These are phyloP conservation scores for Theristicus caerulescens DNA, from an alignment of 2,113 vertebrate genomes.

Conservation along the genomic window DNA sequence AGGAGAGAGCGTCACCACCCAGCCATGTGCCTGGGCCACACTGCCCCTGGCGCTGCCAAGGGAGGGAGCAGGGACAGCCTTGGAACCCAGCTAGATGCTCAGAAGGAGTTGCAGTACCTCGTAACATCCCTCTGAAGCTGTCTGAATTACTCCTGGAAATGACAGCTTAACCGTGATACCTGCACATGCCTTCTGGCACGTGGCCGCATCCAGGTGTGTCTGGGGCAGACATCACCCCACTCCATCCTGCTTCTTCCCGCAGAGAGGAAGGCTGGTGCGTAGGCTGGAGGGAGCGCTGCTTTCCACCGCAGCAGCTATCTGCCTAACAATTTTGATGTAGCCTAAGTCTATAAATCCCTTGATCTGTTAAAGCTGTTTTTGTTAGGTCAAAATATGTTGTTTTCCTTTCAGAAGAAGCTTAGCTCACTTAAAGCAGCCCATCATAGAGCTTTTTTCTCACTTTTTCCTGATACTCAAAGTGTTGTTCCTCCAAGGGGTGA, in stretches of 20 bases:
- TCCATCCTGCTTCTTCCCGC: background rate
- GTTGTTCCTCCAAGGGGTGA: background rate
- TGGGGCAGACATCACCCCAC: rapidly evolving
- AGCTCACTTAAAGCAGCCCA: background rate
- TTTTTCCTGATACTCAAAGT: background rate
- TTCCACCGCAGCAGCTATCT: background rate
- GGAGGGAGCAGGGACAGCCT: background rate
- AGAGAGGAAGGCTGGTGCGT: background rate
- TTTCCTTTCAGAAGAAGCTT: background rate
- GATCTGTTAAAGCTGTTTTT: background rate
- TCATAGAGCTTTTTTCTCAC: background rate
- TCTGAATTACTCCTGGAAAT: background rate
- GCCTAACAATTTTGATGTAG: background rate
- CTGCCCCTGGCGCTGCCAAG: rapidly evolving
- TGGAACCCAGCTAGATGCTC: rapidly evolving
- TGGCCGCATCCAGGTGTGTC: rapidly evolving
- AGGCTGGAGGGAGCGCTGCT: background rate
- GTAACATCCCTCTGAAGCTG: background rate
- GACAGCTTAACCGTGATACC: background rate
- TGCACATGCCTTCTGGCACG: background rate
- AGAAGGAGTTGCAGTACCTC: background rate
- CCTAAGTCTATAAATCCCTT: background rate
- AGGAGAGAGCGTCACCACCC: background rate
- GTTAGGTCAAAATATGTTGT: background rate
- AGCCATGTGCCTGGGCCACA: rapidly evolving